A percentile compares a stretch with the other conserved stretches of the same genome.
Conservation (phyloP, 2,888 invertebrate genomes). For the Muschampia staudingeri region DNA sequence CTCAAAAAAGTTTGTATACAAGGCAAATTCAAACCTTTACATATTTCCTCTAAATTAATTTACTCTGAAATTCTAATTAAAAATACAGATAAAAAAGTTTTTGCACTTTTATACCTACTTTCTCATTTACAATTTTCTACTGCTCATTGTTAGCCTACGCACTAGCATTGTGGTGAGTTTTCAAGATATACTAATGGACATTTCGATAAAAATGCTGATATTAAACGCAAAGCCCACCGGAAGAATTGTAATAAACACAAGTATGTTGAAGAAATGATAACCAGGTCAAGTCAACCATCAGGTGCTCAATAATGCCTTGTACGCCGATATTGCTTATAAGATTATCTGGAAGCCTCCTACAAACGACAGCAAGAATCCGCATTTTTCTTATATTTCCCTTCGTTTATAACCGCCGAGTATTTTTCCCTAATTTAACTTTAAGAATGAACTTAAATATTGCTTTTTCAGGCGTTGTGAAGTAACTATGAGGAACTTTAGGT, state of each 20-base stretch:
- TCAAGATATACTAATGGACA: background rate
- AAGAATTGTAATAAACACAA: background rate
- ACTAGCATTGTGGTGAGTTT: too few species aligned
- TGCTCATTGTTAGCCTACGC: too few species aligned
- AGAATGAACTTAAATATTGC: too few species aligned
- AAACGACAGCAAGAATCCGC: background rate
- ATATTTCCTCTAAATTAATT: too few species aligned
- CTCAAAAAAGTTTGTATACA: too few species aligned
- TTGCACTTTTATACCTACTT: too few species aligned
- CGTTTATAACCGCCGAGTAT: background rate
- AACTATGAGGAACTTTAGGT: too few species aligned
- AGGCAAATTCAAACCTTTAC: too few species aligned
- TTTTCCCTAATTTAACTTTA: background rate
- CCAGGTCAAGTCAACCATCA: conserved; percentile 25
- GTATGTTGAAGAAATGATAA: background rate
- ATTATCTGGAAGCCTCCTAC: background rate
- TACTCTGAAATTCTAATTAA: too few species aligned
- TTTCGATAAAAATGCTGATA: conserved; percentile 20
- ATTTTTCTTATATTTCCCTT: conserved; percentile 26
- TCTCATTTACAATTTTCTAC: too few species aligned
- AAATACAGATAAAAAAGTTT: too few species aligned
- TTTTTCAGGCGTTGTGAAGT: too few species aligned
- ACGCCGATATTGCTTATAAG: conserved; percentile 37
- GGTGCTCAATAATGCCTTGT: conserved; percentile 29
- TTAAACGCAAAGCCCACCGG: background rate